Evolutionary conservation across 2,888 invertebrate genomes (phyloP), one percentile per base, ranked within the genome.

Genomic region (Limnephilus auricula): DNA sequence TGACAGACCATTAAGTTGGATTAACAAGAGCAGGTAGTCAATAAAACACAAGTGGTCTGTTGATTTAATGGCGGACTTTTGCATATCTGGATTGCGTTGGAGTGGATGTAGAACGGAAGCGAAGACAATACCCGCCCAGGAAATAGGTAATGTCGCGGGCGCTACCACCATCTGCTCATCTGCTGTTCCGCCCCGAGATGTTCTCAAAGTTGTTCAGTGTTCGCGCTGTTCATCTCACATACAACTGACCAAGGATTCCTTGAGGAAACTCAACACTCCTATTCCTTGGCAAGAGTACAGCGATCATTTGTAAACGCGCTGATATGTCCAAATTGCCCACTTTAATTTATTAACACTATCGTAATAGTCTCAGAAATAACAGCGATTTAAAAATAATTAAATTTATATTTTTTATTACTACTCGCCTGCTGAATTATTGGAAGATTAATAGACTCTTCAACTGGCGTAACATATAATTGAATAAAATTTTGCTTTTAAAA

Each of bases 61-160:
- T 31, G 86, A 50, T 50, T 84, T 65, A 50, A 50, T 65, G 50
- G 86, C 86, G 86, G 18, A 34, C 25, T 65, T 37, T 50, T 50
- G 79, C 31, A 65, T 30, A 34, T 31, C 86, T 50, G 65, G 86
- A 50, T 37, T 84, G 90, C 79, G 45, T 83, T n/a, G 45, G 37
- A 88, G 90, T 80, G 90, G 86, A 91, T 84, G 84, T 90, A 80
- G 78, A 79, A 50, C 91, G 92, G 92, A 92, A 91, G 89, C 80
- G 84, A 80, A 92, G 92, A 92, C 92, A 92, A 92, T 92, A 92
- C 91, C 92, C 89, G 89, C 80, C 91, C 90, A 91, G 92, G 92
- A 92, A 91, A 88, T 90, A 88, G 88, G 83, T 84, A 32, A 86
- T 86, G 86, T 37, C 40, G 82, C 89, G 89, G 89, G 89, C 78